Base-by-base conservation (phyloP, 2,888 invertebrate genomes). In the Eupithecia subfuscata region DNA sequence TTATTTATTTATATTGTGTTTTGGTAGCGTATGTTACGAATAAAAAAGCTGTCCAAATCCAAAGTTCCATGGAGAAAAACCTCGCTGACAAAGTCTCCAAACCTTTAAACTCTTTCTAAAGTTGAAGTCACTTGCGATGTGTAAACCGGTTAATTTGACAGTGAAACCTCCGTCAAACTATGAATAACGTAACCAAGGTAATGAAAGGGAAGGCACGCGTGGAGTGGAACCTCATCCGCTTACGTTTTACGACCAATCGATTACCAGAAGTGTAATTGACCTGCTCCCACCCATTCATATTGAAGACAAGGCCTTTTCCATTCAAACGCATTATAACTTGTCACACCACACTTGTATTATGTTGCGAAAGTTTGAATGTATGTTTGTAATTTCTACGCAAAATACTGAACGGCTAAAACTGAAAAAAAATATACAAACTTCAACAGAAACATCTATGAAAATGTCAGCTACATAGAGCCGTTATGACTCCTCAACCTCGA, bases 261-360 rank as follows among this genome's bases (percentile, higher is more conserved):
- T 76, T 73, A 76, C 68, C 60, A 22, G 65, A 64, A 69, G 64
- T 76, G 74, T 71, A 56, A 71, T 76, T 74, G 69, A 74, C 71
- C 76, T 69, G 60, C 11, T 16, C 40, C 63, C 70, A 73, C 0
- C 43, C 65, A 12, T 37, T 40, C 37, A 37, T 40, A 40, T 67
- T 9, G 6, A 25, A 67, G 37, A 40, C 65, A 40, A 37, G 22
- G 65, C 37, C n/a, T 40, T 37, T 40, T 18, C 1, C 40, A 40
- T 67, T 37, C 65, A 67, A 67, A 37, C 60, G 22, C 60, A 4
- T 45, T 45, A 2, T n/a, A 48, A 48, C 48, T 18, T 18, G 18
- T 52, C 52, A 52, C 52, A 52, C n/a, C 4, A 22, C 3, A 11
- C 7, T 48, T 18, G 18, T 48, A 48, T 12, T 43, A 43, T 16